A percentile compares a stretch with the other conserved stretches of the same genome.
Evolutionary conservation across 2,797 vertebrate species (phyloP).

Genomic region (Spondyliosoma cantharus): DNA sequence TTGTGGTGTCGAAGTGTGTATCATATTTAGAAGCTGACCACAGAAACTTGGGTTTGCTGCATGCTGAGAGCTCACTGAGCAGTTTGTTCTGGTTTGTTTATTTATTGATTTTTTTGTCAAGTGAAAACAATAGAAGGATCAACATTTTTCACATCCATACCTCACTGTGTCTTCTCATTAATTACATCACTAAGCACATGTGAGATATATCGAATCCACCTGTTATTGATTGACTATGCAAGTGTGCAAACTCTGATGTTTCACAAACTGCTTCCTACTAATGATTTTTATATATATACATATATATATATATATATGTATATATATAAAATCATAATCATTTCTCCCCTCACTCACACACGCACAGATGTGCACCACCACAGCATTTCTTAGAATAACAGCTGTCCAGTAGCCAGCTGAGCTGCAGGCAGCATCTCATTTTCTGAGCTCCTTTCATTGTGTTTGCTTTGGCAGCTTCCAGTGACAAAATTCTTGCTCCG

Average conservation of each 20-base stretch:
- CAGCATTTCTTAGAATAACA: constrained; percentile 55
- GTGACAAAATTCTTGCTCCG: constrained; percentile 33
- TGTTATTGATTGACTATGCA: not conserved
- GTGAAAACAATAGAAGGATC: constrained; percentile 4
- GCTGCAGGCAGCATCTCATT: constrained; percentile 39
- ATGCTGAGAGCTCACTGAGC: constrained; percentile 10
- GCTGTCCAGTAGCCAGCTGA: constrained; percentile 41
- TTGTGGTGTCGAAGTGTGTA: constrained; percentile 40
- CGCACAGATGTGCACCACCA: constrained; percentile 21
- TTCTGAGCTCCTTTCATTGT: constrained; percentile 38
- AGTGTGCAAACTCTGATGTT: constrained; percentile 16
- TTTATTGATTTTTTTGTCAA: not conserved
- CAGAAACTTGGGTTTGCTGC: constrained; percentile 31
- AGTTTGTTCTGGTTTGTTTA: constrained; percentile 37
- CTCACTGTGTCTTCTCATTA: constrained; percentile 4
- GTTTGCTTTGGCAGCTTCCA: constrained; percentile 56
- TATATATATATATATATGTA: too few species aligned
- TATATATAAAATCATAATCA: too few species aligned
- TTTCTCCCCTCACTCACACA: constrained; percentile 9
- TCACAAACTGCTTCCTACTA: constrained; percentile 11
- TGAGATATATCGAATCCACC: constrained; percentile 8
- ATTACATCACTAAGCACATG: not conserved
- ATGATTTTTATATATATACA: not conserved
- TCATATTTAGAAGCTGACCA: constrained; percentile 59
- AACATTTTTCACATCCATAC: not conserved